A percentile compares a stretch with the other conserved stretches of the same genome.
Conservation (phyloP, 2,888 invertebrate genomes). For the Hypomecis punctinalis region DNA sequence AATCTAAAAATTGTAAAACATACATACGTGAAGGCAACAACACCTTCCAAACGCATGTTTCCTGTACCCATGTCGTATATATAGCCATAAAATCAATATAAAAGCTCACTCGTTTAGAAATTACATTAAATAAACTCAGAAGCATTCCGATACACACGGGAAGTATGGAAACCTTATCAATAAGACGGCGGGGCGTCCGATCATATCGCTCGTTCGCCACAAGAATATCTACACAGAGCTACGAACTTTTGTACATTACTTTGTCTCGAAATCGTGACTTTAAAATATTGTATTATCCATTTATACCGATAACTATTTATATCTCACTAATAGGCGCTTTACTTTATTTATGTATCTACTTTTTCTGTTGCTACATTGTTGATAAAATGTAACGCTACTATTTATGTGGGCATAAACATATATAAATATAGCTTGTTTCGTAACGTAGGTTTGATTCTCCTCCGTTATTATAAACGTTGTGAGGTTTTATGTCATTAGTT, state of each 20-base stretch:
- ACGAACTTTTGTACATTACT: conserved; percentile 67
- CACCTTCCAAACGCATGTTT: conserved; percentile 13
- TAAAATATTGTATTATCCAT: conserved; percentile 58
- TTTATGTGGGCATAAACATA: conserved; percentile 38
- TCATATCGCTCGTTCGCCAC: conserved; percentile 72
- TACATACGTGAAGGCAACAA: neutral
- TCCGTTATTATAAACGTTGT: neutral
- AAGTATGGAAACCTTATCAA: conserved; percentile 83
- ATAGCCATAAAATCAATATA: conserved; percentile 47
- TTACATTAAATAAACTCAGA: conserved; percentile 79
- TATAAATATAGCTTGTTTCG: conserved; percentile 20
- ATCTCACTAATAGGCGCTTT: conserved; percentile 45
- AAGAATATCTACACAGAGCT: conserved; percentile 70
- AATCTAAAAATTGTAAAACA: no score
- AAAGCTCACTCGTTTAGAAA: conserved; percentile 60
- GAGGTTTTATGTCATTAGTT: neutral
- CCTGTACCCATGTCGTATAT: conserved; percentile 26
- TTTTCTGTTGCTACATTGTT: conserved; percentile 34
- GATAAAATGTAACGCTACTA: conserved; percentile 38
- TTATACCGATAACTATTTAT: conserved; percentile 54
- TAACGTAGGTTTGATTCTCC: neutral
- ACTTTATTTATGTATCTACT: conserved; percentile 48
- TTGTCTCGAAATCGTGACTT: conserved; percentile 69
- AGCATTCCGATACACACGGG: conserved; percentile 79
- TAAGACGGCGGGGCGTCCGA: conserved; percentile 82